Evolutionary conservation across 1,140 invertebrate genomes (phyloP), one percentile per base, ranked within the genome.

Genomic region (Ceratosolen solmsi): DNA sequence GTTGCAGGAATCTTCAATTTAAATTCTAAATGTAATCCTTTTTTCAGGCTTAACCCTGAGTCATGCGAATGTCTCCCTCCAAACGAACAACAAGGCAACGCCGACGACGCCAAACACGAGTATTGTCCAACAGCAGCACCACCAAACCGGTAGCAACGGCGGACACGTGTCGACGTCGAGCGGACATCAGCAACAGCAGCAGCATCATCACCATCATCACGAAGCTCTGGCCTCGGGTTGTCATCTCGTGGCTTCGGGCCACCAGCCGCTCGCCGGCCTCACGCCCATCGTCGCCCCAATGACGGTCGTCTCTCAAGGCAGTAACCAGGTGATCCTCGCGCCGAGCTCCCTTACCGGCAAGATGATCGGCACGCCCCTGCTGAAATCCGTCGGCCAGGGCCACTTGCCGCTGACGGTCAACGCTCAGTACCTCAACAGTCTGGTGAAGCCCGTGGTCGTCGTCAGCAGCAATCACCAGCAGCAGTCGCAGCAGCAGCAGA

Each of bases 361-460:
- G 80, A 90, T 92, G 86, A 90, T 92, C 46, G 92, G 91, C 0
- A 90, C 91, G 0, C 90, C 91, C 2, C 88, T 92, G 7, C 86
- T 92, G 13, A 92, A 92, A 75, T 88, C 90, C 3, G 90, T 92
- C 17, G 90, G 90, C 22, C 91, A 91, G 79, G 89, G 90, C 22
- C 91, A 91, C 81, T 86, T 91, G 86, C 90, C 92, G 70, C 85
- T 92, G 27, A 63, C 73, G 1, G 89, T 92, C 33, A 92, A 92
- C 83, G 91, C 92, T 78, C 92, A 92, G 87, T 92, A 92, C 83
- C 88, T 93, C 25, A 92, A 91, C 83, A 92, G 92, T 5, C 80
- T 92, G n/a, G 90, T 92, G n/a, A 92, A 92, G 79, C 91, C 91
- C 0, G 90, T 92, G 0, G 91, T 92, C 7, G 91, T 92, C 15